A percentile compares a stretch with the other conserved stretches of the same genome.
Evolutionary conservation across 2,888 invertebrate species (phyloP).

Genomic region (Coelopa pilipes): DNA sequence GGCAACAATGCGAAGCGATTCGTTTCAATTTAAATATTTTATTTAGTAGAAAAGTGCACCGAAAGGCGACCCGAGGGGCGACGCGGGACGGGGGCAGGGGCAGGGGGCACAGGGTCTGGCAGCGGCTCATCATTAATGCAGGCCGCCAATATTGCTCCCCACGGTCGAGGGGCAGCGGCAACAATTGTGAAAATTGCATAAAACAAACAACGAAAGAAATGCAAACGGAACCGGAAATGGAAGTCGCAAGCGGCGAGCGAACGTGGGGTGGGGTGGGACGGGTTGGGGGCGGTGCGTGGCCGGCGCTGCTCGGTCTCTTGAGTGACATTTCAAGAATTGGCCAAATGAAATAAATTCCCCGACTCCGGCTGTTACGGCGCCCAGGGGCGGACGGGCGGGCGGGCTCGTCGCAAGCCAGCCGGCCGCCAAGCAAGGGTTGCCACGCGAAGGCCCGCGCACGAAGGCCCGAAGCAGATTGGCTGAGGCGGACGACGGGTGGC

Average conservation of each 20-base stretch:
- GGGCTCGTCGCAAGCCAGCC: constrained; percentile 20
- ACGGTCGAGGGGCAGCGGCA: constrained; percentile 23
- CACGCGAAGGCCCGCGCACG: constrained; percentile 22
- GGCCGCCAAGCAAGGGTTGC: constrained; percentile 8
- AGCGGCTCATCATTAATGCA: constrained; percentile 43
- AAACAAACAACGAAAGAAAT: constrained; percentile 13
- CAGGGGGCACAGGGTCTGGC: not conserved
- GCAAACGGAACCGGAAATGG: constrained; percentile 41
- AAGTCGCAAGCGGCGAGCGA: constrained; percentile 36
- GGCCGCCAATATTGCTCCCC: constrained; percentile 40
- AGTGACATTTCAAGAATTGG: constrained; percentile 65
- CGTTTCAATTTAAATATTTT: constrained; percentile 53
- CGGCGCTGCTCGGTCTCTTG: constrained; percentile 62
- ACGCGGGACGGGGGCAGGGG: not conserved
- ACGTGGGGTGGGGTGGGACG: too few species aligned
- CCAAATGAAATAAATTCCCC: constrained; percentile 61
- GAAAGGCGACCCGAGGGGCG: constrained; percentile 18
- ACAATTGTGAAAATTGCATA: constrained; percentile 15
- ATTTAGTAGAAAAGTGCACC: constrained; percentile 50
- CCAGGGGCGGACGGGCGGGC: constrained; percentile 26
- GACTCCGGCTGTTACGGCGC: constrained; percentile 50
- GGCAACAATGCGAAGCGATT: constrained; percentile 37
- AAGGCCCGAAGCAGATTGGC: not conserved
- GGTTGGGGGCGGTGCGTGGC: not conserved
- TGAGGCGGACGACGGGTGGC: not conserved